These are phyloP conservation scores for Sebastes taczanowskii DNA, from an alignment of 2,797 vertebrate genomes.

Conservation along the genomic window DNA sequence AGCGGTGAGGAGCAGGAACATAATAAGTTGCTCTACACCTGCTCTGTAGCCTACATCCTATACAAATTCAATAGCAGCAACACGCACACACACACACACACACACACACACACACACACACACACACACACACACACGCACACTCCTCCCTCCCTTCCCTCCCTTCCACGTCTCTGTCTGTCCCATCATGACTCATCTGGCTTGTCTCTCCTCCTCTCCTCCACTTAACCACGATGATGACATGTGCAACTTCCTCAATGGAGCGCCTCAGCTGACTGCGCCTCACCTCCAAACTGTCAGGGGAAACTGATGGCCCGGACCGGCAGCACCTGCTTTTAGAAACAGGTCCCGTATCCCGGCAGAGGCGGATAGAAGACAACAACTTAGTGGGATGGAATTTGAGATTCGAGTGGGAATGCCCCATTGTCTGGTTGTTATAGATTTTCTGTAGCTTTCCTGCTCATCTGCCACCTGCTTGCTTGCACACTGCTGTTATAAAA, in stretches of 20 bases:
- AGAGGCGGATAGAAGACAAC: slow-evolving; percentile 28
- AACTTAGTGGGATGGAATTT: slow-evolving; percentile 23
- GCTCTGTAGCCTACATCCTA: slow-evolving; percentile 31
- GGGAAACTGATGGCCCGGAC: slow-evolving; percentile 40
- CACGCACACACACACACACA: neutral
- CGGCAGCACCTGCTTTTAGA: slow-evolving; percentile 47
- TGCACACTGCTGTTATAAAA: neutral
- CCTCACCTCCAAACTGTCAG: slow-evolving; percentile 60
- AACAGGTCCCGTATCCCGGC: slow-evolving; percentile 29
- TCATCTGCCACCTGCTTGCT: slow-evolving; percentile 35
- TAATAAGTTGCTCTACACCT: slow-evolving; percentile 45
- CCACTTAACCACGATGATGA: slow-evolving; percentile 72
- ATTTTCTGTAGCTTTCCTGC: slow-evolving; percentile 37
- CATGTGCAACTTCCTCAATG: slow-evolving; percentile 64
- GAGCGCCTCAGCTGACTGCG: slow-evolving; percentile 51
- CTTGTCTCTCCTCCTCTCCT: slow-evolving; percentile 58
- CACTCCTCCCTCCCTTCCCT: neutral
- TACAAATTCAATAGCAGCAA: slow-evolving; percentile 32
- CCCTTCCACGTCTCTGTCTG: slow-evolving; percentile 50
- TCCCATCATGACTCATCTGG: slow-evolving; percentile 71
- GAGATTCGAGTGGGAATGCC: slow-evolving; percentile 48
- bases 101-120: slow-evolving; percentile 1
- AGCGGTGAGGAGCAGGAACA: slow-evolving; percentile 29
- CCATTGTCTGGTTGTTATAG: slow-evolving; percentile 45
- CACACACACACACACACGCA: neutral